A percentile compares a stretch with the other conserved stretches of the same genome.
These are phyloP conservation scores for Odontophorus gujanensis DNA, from an alignment of 2,113 vertebrate genomes.

Conservation along the genomic window DNA sequence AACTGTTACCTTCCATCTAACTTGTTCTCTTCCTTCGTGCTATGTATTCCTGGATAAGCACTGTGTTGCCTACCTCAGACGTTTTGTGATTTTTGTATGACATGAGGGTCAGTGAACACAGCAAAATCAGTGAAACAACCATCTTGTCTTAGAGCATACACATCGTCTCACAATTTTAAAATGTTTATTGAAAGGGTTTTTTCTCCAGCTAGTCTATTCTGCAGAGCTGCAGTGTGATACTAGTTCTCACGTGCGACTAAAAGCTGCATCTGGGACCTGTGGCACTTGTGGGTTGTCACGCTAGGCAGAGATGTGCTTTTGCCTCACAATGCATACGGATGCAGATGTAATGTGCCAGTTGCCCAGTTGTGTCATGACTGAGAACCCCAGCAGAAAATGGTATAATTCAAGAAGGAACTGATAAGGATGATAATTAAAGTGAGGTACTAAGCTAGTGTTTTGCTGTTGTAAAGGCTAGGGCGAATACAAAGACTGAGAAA, in stretches of 20 bases:
- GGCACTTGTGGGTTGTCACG: too few relatives aligned
- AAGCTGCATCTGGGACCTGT: background rate
- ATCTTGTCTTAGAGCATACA: background rate
- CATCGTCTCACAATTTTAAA: background rate
- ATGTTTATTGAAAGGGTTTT: background rate
- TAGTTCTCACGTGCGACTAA: background rate
- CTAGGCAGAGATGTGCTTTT: background rate
- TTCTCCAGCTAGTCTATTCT: background rate
- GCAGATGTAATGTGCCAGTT: background rate
- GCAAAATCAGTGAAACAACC: background rate
- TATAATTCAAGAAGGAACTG: background rate
- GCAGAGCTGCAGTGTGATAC: background rate
- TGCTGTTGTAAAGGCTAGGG: background rate
- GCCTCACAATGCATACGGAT: too few relatives aligned
- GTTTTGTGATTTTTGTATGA: background rate
- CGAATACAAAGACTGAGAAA: background rate
- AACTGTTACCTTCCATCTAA: background rate
- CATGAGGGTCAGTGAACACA: background rate
- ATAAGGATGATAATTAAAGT: background rate
- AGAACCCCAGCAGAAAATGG: background rate
- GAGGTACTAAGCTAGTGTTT: background rate
- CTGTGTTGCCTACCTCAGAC: background rate
- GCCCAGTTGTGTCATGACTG: background rate
- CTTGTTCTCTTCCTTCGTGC: background rate
- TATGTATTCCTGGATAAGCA: background rate